phyloP scores from a whole-genome alignment of 2,113 vertebrate genomes.

The Saguinus midas region DNA sequence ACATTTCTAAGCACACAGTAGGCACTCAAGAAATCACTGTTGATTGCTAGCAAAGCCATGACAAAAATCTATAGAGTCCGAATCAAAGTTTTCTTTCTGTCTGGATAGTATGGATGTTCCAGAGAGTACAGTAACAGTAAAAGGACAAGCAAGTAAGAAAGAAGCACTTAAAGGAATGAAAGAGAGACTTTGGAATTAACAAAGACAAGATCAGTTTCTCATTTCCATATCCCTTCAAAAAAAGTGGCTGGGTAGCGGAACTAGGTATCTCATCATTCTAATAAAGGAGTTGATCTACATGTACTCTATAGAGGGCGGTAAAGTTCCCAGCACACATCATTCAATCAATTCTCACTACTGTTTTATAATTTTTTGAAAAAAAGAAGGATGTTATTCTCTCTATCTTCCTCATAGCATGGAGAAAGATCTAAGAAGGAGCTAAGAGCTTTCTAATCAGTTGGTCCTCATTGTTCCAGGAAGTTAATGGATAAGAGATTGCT shows the following conservation, averaged over 20 bases:
- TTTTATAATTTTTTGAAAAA: neutral
- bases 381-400: neutral
- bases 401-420: neutral
- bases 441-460: neutral
- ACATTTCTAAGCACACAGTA: neutral
- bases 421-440: neutral
- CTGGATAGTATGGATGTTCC: neutral
- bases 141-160: neutral
- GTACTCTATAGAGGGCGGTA: neutral
- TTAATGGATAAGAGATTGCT: neutral
- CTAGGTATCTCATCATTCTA: neutral
- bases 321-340: neutral
- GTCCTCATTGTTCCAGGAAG: neutral
- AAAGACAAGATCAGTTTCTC: neutral
- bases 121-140: neutral
- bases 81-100: neutral
- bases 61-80: neutral
- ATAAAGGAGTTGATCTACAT: neutral
- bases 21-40: neutral
- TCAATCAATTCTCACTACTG: neutral
- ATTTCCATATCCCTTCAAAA: neutral
- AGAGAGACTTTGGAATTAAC: neutral
- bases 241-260: accelerated
- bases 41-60: neutral
- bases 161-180: neutral